Evolutionary conservation across 2,797 vertebrate genomes (phyloP), one percentile per base, ranked within the genome.

Genomic region (Coregonus sp.): DNA sequence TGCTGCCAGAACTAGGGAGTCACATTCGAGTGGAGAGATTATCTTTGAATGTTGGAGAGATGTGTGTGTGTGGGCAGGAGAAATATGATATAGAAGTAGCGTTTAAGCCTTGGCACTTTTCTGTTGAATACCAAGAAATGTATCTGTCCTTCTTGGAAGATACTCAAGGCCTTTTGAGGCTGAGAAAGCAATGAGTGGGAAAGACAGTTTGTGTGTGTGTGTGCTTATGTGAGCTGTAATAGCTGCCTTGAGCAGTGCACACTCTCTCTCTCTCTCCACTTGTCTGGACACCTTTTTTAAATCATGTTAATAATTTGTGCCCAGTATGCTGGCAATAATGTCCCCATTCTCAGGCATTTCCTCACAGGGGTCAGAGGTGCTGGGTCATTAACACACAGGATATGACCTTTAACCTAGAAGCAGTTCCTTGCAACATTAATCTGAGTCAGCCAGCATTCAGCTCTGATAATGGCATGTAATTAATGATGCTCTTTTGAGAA

Each of bases 281-380:
- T 76, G 78, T 76, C 77, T 82, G 66, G 79, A 29, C 71, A 51
- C 83, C 76, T 67, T 81, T 80, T 78, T 87, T 89, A 87, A 90
- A 77, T 93, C 85, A 87, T 78, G 82, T 80, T 81, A 83, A 91
- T 94, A 79, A 89, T 85, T n/a, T 88, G 87, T 86, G 81, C 87
- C 89, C 92, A 87, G 92, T 89, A 93, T 91, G 89, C 92, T 92
- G 92, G 93, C 87, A 91, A 94, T 95, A 96, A 96, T 94, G 90
- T 90, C 87, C 84, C 93, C 91, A 94, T 96, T 96, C 94, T 95
- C 87, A 87, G 86, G 88, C 86, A 40, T 94, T 97, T 96, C 96
- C 96, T 96, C 93, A 80, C 77, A 86, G 83, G 86, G 93, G 91
- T 91, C 89, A 92, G 90, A 95, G 95, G 91, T 94, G 89, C 80